Base-by-base conservation (phyloP, 2,797 vertebrate species). In the Hypotaenidia philippensis region DNA sequence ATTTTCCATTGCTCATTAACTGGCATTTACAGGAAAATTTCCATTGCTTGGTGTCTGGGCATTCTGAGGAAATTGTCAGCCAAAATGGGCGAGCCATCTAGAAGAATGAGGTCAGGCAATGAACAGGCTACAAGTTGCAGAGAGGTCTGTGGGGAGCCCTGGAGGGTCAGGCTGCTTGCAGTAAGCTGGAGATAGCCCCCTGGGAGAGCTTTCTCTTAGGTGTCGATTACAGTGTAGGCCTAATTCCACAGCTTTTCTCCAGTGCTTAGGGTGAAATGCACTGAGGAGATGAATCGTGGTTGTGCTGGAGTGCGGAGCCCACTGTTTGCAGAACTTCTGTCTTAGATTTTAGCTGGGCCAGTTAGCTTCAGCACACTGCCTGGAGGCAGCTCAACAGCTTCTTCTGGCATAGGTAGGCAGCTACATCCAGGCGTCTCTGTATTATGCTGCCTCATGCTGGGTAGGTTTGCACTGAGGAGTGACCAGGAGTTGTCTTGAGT, bases 1-100 rank as follows among this genome's bases (percentile, higher is more conserved):
- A 92, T 96, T 96, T 94, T 95, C 92, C 72, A 74, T 92, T 95
- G 87, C 93, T 96, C 87, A 72, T 94, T 93, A 95, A 88, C 87
- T 94, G 89, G 71, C 87, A 91, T 97, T 93, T 86, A 71, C 72
- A 91, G 66, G 74, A 94, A 94, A 56, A 75, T 88, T 95, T 94
- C 83, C 90, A 44, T 93, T 88, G 85, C 93, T 94, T 88, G 79
- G 72, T 96, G 90, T 93, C 95, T 91, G 80, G 55, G 61, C 55
- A 82, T 83, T 93, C 83, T 79, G 66, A 81, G 50, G 55, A 81
- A 94, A 88, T 94, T 88, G 27, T 93, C 94, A 94, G 83, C 90
- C 85, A 91, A 88, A 93, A 81, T 88, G 69, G 69, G 76, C 60
- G 76, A 90, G 83, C 82, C 47, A 34, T 88, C 94, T 55, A 78